phyloP scores from a whole-genome alignment of 1,140 invertebrate genomes.

The Dendroctonus ponderosae region DNA sequence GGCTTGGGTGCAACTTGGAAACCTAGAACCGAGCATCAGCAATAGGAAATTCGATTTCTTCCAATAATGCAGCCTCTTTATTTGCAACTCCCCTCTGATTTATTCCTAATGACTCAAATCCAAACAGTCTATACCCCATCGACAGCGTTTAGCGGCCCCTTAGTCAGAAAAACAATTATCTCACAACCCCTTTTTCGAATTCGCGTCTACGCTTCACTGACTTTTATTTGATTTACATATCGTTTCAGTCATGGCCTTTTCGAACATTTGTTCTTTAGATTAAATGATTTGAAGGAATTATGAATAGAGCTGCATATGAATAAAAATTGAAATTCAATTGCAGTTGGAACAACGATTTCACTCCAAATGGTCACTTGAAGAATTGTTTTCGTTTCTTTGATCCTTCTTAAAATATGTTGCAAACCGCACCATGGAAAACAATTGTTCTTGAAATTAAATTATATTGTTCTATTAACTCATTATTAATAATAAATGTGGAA shows the following conservation, averaged over 20 bases:
- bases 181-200: constrained; percentile 16
- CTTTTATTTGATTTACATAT: constrained; percentile 31
- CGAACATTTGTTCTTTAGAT: constrained; percentile 17
- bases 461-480: no score
- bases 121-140: constrained; percentile 21
- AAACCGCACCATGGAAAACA: no score
- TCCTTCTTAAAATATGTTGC: no score
- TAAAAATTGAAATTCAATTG: background rate
- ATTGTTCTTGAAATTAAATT: no score
- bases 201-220: constrained; percentile 15
- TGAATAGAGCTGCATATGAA: constrained; percentile 1
- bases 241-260: constrained; percentile 16
- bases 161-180: constrained; percentile 27
- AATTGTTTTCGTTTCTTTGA: no score
- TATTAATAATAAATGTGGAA: no score
- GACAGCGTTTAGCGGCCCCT: constrained; percentile 20
- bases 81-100: constrained; percentile 13
- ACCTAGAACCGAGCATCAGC: background rate
- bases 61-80: constrained; percentile 6
- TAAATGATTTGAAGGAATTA: constrained; percentile 11
- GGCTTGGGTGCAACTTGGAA: background rate
- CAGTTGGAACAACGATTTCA: no score
- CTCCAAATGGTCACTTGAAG: no score
- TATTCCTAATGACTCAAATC: constrained; percentile 24
- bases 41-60: constrained; percentile 10